Conservation (phyloP, 2,113 vertebrate species). For the Tragulus kanchil region DNA sequence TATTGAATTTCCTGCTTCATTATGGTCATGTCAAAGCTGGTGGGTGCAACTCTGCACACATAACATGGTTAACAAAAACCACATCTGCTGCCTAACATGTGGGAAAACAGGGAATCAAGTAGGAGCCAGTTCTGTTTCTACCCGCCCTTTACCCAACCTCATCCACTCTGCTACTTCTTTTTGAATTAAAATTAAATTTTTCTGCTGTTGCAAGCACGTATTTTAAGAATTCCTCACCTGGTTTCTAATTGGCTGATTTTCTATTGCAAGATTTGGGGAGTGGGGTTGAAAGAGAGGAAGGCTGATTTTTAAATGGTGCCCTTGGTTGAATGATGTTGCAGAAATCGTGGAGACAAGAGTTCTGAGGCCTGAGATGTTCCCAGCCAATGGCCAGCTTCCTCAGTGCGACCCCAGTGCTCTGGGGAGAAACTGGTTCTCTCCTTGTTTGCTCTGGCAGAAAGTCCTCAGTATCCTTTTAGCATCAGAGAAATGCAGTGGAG, state of each 20-base stretch:
- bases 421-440: background rate
- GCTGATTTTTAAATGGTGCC: background rate
- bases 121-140: background rate
- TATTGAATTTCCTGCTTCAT: constrained; percentile 19
- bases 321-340: constrained; percentile 24
- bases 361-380: constrained; percentile 32
- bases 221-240: background rate
- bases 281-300: fast-evolving
- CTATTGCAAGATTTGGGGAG: background rate
- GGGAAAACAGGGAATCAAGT: background rate
- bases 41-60: background rate
- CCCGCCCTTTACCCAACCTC: background rate
- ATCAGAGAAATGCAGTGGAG: constrained; percentile 42
- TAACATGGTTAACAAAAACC: background rate
- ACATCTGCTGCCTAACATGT: background rate
- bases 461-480: background rate
- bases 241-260: background rate
- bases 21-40: background rate
- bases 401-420: background rate
- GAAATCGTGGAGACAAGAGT: background rate
- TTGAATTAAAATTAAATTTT: constrained; percentile 61
- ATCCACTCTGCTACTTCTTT: background rate
- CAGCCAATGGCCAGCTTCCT: background rate
- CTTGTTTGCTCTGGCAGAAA: constrained; percentile 67
- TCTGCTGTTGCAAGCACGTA: background rate